A percentile compares a stretch with the other conserved stretches of the same genome.
phyloP scores from a whole-genome alignment of 37 sponge, comb jelly and placozoan species.

The Bolinopsis microptera region DNA sequence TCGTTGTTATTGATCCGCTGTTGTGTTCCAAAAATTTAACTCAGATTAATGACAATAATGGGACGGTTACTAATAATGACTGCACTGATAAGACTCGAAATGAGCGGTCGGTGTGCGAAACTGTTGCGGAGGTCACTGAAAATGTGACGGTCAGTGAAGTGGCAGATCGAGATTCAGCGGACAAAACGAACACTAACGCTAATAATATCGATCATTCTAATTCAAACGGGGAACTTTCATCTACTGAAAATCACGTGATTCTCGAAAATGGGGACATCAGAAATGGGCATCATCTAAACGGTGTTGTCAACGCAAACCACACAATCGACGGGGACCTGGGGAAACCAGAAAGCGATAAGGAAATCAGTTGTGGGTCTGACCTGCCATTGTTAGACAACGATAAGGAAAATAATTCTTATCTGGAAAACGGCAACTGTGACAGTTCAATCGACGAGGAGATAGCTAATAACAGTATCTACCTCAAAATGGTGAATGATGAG shows the following conservation, averaged over 20 bases:
- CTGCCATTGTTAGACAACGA: background rate
- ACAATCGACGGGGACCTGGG: background rate
- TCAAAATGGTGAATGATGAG: conserved; percentile 40
- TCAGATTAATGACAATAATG: background rate
- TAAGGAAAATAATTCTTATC: background rate
- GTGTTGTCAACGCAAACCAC: background rate
- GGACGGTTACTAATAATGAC: background rate
- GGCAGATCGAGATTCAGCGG: background rate
- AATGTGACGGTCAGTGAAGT: background rate
- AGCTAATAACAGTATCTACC: background rate
- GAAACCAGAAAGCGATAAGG: background rate
- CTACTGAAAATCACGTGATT: background rate
- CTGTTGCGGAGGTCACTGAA: conserved; percentile 51
- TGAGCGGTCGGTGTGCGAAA: background rate
- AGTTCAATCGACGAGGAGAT: conserved; percentile 42
- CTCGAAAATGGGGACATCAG: conserved; percentile 1
- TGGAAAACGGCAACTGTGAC: background rate
- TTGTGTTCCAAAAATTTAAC: conserved; percentile 29
- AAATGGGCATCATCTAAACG: background rate
- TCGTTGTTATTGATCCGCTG: conserved; percentile 24
- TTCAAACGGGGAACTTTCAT: background rate
- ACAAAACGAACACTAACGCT: background rate
- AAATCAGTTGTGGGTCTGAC: background rate
- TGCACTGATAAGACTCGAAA: background rate
- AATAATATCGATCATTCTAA: background rate